Conservation (phyloP, 2,113 vertebrate species). For the Sinocyclocheilus maitianheensis region DNA sequence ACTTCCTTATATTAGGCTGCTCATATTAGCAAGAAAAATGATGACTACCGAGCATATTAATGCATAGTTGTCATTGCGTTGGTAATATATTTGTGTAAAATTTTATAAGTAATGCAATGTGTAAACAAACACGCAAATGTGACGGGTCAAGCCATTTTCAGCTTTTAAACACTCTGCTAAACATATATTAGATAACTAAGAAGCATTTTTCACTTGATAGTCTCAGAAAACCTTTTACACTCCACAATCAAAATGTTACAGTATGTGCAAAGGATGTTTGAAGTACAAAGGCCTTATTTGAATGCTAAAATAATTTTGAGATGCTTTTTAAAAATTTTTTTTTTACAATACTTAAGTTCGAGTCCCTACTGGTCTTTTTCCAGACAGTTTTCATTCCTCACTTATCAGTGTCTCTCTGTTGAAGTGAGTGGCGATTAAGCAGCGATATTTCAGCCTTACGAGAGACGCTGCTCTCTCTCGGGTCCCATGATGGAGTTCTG, state of each 20-base stretch:
- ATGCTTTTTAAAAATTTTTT: not conserved
- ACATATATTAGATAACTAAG: not conserved
- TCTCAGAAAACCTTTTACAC: not conserved
- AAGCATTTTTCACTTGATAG: not conserved
- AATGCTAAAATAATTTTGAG: not conserved
- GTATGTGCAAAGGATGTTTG: not conserved
- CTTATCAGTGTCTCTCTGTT: not conserved
- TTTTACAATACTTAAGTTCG: not conserved
- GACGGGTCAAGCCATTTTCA: not conserved
- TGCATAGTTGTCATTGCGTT: constrained; percentile 4
- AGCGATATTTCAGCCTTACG: not conserved
- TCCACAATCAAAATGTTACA: too few relatives aligned
- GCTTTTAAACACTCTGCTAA: constrained; percentile 2
- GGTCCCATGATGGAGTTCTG: constrained; percentile 13
- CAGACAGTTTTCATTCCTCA: not conserved
- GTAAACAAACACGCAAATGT: not conserved
- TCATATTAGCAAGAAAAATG: not conserved
- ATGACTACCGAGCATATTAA: not conserved
- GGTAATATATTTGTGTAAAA: not conserved
- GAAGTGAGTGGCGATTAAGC: not conserved
- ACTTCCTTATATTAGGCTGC: not conserved
- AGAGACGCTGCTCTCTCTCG: constrained; percentile 20
- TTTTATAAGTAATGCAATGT: not conserved
- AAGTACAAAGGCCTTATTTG: not conserved
- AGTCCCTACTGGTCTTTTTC: not conserved